Evolutionary conservation across 1,140 invertebrate genomes (phyloP).

Genomic region (Sminthurinus signatus): DNA sequence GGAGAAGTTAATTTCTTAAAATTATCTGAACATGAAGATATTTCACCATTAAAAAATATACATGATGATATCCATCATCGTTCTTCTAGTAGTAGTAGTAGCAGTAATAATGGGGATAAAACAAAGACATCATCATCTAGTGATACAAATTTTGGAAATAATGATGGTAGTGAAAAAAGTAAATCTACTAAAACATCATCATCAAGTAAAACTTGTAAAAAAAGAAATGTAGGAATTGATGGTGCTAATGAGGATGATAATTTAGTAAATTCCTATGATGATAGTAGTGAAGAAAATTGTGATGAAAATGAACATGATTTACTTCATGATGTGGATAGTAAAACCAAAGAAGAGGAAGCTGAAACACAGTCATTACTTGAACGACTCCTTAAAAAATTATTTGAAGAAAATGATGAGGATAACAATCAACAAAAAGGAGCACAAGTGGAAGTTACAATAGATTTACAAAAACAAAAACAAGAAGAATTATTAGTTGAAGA

Average conservation of each 20-base stretch:
- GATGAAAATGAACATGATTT: background rate
- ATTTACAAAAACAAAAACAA: background rate
- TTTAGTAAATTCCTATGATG: background rate
- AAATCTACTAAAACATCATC: background rate
- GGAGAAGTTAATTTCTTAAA: background rate
- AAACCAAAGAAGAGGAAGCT: background rate
- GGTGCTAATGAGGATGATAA: background rate
- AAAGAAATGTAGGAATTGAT: too few species aligned
- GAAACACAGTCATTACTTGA: conserved; percentile 19
- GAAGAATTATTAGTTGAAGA: conserved; percentile 8
- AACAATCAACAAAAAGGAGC: background rate
- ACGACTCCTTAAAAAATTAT: conserved; percentile 29
- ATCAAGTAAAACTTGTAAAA: background rate
- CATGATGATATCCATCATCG: background rate
- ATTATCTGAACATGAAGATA: background rate
- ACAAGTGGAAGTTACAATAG: background rate
- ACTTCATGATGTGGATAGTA: background rate
- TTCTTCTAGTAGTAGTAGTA: too few species aligned
- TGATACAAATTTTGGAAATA: too few species aligned
- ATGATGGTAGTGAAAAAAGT: too few species aligned
- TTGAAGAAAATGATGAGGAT: conserved; percentile 28
- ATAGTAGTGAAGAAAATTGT: background rate
- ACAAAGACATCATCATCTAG: background rate
- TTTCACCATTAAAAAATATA: background rate
- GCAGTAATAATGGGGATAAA: background rate